Evolutionary conservation across 2,888 invertebrate genomes (phyloP), one percentile per base, ranked within the genome.

Genomic region (Eubasilissa splendida): DNA sequence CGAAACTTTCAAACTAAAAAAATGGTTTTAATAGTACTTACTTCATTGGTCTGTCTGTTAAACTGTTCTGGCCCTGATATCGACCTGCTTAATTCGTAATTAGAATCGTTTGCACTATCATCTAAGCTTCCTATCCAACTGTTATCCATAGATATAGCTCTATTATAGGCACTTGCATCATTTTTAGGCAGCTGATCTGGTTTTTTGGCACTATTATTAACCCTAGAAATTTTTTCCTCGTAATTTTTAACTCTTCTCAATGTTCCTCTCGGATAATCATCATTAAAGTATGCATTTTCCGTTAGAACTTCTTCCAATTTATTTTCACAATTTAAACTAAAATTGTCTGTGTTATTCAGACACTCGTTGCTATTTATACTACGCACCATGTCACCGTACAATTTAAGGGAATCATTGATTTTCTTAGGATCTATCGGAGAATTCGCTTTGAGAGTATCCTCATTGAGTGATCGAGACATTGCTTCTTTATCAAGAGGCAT

Each of bases 41-140:
- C 83, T 60, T 83, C 83, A 42, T 53, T 65, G 66, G 14, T 42
- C 42, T 74, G 63, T 65, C 77, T 74, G 54, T 79, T 77, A 22
- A 82, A 81, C 33, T 81, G 83, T 77, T 92, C 92, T 0, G 92
- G 92, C 8, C 92, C 92, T 1, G 92, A 92, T 89, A 91, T 89
- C 0, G 92, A 92, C 58, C 92, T 88, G 85, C 91, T 92, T 75
- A 92, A 85, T 10, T 88, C 88, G 70, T 84, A 84, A 68, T 84
- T 83, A 77, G 77, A 79, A 65, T 73, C 82, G 75, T 81, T 82
- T 2, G 83, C 63, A 80, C 78, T 75, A 80, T 82, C 77, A 53
- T 84, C 83, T 74, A 80, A 66, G 73, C 87, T 89, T 79, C 90
- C 89, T 66, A 89, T 86, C 91, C 91, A 91, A 83, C 87, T 88